A percentile compares a stretch with the other conserved stretches of the same genome.
Conservation (phyloP, 2,797 vertebrate genomes). For the Clarias pachynema region DNA sequence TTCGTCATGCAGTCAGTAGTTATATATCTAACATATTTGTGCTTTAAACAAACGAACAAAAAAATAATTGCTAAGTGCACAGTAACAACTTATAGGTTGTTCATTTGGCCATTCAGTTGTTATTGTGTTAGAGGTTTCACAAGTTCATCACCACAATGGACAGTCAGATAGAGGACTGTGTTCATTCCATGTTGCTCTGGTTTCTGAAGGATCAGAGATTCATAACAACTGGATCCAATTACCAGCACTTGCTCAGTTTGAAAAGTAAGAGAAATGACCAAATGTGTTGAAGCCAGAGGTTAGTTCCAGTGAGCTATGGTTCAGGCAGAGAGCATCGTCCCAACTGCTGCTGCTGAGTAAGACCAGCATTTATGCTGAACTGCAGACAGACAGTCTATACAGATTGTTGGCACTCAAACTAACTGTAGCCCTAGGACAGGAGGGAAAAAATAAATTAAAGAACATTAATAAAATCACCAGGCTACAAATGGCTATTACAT, state of each 20-base stretch:
- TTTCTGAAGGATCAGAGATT: not conserved
- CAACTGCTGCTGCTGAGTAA: constrained; percentile 39
- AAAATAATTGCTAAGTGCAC: not conserved
- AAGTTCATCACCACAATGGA: not conserved
- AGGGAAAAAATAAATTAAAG: not conserved
- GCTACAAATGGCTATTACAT: not conserved
- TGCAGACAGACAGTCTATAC: constrained; percentile 22
- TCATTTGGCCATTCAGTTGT: not conserved
- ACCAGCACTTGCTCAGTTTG: not conserved
- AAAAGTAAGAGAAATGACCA: not conserved
- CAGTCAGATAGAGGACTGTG: not conserved
- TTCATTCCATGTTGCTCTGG: not conserved
- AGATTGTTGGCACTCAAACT: not conserved
- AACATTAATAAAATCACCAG: constrained; percentile 2
- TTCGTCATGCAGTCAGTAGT: not conserved
- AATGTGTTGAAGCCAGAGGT: not conserved
- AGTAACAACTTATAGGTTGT: not conserved
- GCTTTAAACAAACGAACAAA: no score
- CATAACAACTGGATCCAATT: not conserved
- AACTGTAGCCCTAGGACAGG: not conserved
- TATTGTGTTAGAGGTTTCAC: not conserved
- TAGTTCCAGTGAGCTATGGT: not conserved
- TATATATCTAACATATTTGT: not conserved
- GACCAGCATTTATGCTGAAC: constrained; percentile 35
- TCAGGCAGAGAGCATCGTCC: not conserved